Evolutionary conservation across 2,113 vertebrate genomes (phyloP).

Genomic region (Cnemophilus loriae): DNA sequence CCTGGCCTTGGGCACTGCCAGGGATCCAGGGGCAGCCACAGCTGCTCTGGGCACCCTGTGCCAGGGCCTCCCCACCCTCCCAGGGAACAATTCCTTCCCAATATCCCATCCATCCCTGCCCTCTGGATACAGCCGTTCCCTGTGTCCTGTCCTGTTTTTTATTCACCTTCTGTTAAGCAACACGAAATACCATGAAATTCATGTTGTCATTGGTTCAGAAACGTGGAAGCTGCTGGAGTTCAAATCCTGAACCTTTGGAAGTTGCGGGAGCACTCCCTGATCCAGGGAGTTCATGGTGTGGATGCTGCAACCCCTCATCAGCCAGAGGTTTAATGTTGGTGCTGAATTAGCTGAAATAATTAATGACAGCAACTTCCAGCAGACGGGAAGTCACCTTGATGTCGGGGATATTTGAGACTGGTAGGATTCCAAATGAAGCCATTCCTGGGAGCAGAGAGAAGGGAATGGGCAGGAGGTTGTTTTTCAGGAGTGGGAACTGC

Average conservation of each 20-base stretch:
- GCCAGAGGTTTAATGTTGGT: not conserved
- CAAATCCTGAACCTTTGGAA: too few species aligned
- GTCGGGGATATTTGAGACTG: not conserved
- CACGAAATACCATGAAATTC: not conserved
- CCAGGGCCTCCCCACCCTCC: fast-evolving
- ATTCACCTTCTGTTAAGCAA: not conserved
- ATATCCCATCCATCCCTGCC: fast-evolving
- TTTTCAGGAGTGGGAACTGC: not conserved
- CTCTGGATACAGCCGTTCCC: not conserved
- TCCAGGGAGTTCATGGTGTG: fast-evolving
- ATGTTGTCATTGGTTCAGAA: not conserved
- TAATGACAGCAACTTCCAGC: not conserved
- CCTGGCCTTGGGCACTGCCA: not conserved
- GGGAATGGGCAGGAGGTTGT: not conserved
- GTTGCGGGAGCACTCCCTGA: fast-evolving
- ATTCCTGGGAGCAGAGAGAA: fast-evolving
- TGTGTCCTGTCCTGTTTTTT: not conserved
- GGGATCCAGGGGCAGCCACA: not conserved
- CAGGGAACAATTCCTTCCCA: not conserved
- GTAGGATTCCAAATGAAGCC: not conserved
- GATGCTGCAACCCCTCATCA: fast-evolving
- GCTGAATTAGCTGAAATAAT: not conserved
- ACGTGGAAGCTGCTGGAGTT: not conserved
- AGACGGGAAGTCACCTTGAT: not conserved
- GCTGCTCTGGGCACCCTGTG: fast-evolving